These are phyloP conservation scores for Tenualosa ilisha DNA, from an alignment of 2,797 vertebrate genomes.

Conservation along the genomic window DNA sequence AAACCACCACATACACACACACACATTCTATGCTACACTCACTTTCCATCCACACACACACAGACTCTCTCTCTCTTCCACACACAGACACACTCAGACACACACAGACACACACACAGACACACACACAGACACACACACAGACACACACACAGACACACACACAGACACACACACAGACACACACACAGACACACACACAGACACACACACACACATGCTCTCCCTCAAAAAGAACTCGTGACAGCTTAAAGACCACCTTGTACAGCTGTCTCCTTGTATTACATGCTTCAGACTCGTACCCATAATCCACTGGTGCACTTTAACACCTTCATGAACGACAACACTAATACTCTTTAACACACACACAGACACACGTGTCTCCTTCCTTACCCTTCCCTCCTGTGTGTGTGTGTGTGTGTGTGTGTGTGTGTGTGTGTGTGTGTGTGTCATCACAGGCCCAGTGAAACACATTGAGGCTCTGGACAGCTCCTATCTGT, in stretches of 20 bases:
- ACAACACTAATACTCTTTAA: slow-evolving; percentile 9
- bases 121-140: background rate
- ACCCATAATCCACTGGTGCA: slow-evolving; percentile 14
- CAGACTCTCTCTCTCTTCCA: background rate
- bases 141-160: slow-evolving; percentile 1
- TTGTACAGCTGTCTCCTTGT: slow-evolving; percentile 1
- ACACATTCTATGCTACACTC: too few relatives aligned
- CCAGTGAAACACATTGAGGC: background rate
- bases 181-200: background rate
- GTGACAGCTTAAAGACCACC: slow-evolving; percentile 22
- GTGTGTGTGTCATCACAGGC: background rate
- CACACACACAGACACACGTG: background rate
- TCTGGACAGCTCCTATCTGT: slow-evolving; percentile 17
- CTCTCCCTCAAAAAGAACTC: background rate
- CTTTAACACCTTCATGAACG: slow-evolving; percentile 13
- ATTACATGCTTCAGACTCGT: slow-evolving; percentile 2
- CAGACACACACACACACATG: background rate
- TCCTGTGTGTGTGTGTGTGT: background rate
- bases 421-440: background rate
- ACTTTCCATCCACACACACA: background rate
- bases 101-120: background rate
- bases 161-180: background rate
- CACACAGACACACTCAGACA: background rate
- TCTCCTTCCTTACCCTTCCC: too few relatives aligned
- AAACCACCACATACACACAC: background rate